Evolutionary conservation across 2,797 vertebrate species (phyloP).

Genomic region (Arremon aurantiirostris): DNA sequence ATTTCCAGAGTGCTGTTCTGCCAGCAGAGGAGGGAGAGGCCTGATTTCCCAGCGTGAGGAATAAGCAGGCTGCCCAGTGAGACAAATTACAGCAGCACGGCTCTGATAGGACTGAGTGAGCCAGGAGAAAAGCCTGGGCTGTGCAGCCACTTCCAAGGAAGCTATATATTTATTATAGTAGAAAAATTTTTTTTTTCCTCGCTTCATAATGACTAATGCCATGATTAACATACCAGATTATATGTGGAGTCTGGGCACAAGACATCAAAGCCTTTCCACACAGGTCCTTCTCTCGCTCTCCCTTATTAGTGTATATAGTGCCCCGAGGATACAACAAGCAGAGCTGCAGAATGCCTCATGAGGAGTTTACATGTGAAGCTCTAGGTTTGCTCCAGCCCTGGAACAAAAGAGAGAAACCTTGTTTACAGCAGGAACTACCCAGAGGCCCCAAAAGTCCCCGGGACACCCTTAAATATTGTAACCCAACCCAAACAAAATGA

Average conservation of each 20-base stretch:
- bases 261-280: constrained; percentile 18
- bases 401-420: neutral
- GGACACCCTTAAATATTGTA: neutral
- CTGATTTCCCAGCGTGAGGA: neutral
- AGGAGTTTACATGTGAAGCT: neutral
- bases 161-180: neutral
- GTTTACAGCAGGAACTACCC: neutral
- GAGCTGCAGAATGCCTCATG: neutral
- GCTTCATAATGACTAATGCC: neutral
- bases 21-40: neutral
- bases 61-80: neutral
- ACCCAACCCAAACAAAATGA: neutral
- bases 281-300: neutral
- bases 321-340: neutral
- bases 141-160: neutral
- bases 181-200: neutral
- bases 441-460: neutral
- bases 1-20: neutral
- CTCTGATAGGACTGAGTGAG: neutral
- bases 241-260: neutral
- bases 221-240: neutral
- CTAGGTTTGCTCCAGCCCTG: neutral
- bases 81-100: neutral
- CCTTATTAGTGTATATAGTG: neutral
- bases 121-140: neutral